Evolutionary conservation across 2,888 invertebrate species (phyloP), one percentile per base, ranked within the genome.

Genomic region (Scelioninae gen. 1): DNA sequence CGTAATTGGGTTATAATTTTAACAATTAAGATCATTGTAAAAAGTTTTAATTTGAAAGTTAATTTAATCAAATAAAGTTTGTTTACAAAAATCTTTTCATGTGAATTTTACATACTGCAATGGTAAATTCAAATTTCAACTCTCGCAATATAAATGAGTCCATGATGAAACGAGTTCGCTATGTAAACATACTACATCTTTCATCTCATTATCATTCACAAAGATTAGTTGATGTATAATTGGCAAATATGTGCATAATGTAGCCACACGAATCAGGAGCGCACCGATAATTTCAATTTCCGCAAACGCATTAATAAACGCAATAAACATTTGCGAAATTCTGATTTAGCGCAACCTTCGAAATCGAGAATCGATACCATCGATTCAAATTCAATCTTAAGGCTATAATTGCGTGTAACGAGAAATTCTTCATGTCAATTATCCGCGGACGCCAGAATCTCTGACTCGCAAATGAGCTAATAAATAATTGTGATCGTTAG

Each of bases 371-470:
- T 80, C 72, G 66, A 77, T 80, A 77, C 43, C 72, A 77, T 77
- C 77, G 80, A 80, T 80, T 83, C 80, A 72, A 63, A 68, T 75
- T 80, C 76, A 76, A 83, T 83, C 80, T 56, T 15, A 38, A 32
- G 45, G 49, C 72, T 56, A 80, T 83, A 83, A 83, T 83, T 83
- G 79, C 76, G 56, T 32, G 76, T 49, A 76, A 83, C 79, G 79
- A 83, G 83, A 83, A 83, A 83, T 83, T 83, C 83, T 72, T 83
- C 45, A 66, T 49, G 83, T 80, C 79, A 80, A 83, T 83, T 83
- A 83, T 80, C 76, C 66, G 71, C 40, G 55, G 65, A 60, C 69
- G 47, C 74, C 45, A 29, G 45, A 49, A 32, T 38, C 45, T 62
- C 34, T 29, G 15, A 55, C 62, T 49, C 16, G 29, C 56, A 43